A percentile compares a stretch with the other conserved stretches of the same genome.
phyloP scores from a whole-genome alignment of 1,140 invertebrate species.

The Sipha flava region DNA sequence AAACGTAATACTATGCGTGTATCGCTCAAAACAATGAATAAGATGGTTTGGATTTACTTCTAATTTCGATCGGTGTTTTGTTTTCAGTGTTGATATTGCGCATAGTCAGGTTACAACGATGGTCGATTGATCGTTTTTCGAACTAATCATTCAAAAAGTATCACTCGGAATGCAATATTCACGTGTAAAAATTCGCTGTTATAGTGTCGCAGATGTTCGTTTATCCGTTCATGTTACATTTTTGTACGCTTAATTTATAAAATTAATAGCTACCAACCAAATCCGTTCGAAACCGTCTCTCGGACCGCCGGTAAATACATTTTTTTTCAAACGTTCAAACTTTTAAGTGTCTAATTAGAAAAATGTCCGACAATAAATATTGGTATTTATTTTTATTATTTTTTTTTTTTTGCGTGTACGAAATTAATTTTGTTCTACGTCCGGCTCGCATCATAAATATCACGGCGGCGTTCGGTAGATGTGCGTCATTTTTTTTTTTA shows the following conservation, averaged over 20 bases:
- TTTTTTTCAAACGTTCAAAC: slow-evolving; percentile 12
- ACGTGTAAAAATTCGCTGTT: neutral
- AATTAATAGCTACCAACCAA: neutral
- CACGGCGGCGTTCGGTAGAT: slow-evolving; percentile 4
- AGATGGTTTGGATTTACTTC: too few species aligned
- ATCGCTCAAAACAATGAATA: too few species aligned
- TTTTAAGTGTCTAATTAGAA: slow-evolving; percentile 28
- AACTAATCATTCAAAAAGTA: too few species aligned
- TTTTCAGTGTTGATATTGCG: too few species aligned
- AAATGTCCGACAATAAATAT: slow-evolving; percentile 19
- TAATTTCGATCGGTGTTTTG: too few species aligned
- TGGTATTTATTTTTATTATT: neutral
- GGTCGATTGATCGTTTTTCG: too few species aligned
- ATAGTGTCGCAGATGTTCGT: neutral
- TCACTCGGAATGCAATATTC: too few species aligned
- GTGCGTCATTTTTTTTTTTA: slow-evolving; percentile 2
- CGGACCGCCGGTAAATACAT: neutral
- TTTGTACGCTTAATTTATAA: neutral
- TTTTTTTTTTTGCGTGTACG: neutral
- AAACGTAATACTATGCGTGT: too few species aligned
- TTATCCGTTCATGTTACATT: neutral
- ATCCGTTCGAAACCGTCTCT: neutral
- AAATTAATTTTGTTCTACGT: neutral
- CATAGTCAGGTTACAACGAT: neutral
- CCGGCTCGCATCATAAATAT: slow-evolving; percentile 4